phyloP scores from a whole-genome alignment of 2,797 vertebrate genomes.

The Crax fasciolata region DNA sequence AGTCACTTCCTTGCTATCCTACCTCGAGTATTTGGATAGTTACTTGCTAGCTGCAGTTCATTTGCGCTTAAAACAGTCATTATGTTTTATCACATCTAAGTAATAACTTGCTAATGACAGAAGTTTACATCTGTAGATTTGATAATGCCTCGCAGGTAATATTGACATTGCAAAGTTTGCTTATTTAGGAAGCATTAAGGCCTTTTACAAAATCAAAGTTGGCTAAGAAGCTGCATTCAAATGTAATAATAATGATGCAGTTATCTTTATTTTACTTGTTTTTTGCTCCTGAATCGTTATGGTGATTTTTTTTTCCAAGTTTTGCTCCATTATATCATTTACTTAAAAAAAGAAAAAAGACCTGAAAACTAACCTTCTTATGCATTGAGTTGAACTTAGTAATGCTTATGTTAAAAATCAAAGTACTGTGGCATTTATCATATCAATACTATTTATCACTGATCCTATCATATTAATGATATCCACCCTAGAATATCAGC shows the following conservation, averaged over 20 bases:
- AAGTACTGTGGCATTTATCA: background rate
- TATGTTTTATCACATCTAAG: constrained; percentile 14
- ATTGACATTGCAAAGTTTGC: background rate
- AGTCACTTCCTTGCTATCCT: background rate
- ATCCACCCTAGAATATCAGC: background rate
- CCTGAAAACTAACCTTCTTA: background rate
- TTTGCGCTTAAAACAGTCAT: constrained; percentile 45
- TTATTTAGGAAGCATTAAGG: constrained; percentile 15
- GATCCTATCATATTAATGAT: background rate
- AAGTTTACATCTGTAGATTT: constrained; percentile 53
- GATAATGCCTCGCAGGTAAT: constrained; percentile 20
- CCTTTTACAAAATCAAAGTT: constrained; percentile 22
- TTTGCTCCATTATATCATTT: background rate
- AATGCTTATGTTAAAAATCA: background rate
- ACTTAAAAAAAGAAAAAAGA: background rate
- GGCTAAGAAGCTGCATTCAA: background rate
- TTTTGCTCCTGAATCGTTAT: background rate
- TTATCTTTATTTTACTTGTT: constrained; percentile 4
- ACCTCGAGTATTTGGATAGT: background rate
- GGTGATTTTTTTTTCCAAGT: background rate
- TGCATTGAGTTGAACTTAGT: background rate
- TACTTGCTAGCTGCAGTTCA: constrained; percentile 26
- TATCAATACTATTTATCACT: background rate
- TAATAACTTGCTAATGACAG: constrained; percentile 54
- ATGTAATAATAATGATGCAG: background rate